Evolutionary conservation across 2,888 invertebrate species (phyloP).

Genomic region (Drosophila prostipennis): DNA sequence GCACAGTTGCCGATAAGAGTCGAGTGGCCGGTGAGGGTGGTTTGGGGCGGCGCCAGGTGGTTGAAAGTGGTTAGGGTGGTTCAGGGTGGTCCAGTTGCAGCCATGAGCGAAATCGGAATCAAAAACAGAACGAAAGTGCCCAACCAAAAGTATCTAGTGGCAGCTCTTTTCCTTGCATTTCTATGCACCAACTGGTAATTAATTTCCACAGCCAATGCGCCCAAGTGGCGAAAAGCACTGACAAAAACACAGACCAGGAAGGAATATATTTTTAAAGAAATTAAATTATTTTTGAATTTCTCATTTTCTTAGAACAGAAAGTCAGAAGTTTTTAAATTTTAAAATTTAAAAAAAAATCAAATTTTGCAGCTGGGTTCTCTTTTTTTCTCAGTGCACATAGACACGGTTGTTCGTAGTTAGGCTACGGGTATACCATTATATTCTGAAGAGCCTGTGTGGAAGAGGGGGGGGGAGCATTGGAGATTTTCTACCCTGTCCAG

Average conservation of each 20-base stretch:
- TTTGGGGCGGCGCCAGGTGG: background rate
- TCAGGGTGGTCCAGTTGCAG: constrained; percentile 2
- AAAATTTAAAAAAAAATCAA: no score
- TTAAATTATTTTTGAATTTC: no score
- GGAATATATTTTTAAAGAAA: no score
- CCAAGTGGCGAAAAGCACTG: constrained; percentile 33
- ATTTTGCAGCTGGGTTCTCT: background rate
- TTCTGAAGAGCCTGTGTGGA: no score
- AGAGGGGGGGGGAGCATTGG: background rate
- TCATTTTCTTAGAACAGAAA: no score
- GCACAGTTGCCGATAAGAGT: constrained; percentile 51
- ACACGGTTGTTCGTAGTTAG: background rate
- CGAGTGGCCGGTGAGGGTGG: constrained; percentile 9
- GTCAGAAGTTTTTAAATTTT: no score
- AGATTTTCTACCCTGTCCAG: constrained; percentile 4
- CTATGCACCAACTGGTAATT: constrained; percentile 58
- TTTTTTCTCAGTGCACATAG: background rate
- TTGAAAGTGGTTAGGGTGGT: background rate
- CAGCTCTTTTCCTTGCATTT: constrained; percentile 38
- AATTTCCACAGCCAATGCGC: constrained; percentile 49
- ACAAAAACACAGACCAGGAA: background rate
- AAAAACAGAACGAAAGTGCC: constrained; percentile 8
- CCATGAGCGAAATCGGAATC: background rate
- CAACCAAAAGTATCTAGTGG: constrained; percentile 54
- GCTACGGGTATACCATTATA: background rate